These are phyloP conservation scores for Tragelaphus buxtoni DNA, from an alignment of 2,113 vertebrate genomes.

Conservation along the genomic window DNA sequence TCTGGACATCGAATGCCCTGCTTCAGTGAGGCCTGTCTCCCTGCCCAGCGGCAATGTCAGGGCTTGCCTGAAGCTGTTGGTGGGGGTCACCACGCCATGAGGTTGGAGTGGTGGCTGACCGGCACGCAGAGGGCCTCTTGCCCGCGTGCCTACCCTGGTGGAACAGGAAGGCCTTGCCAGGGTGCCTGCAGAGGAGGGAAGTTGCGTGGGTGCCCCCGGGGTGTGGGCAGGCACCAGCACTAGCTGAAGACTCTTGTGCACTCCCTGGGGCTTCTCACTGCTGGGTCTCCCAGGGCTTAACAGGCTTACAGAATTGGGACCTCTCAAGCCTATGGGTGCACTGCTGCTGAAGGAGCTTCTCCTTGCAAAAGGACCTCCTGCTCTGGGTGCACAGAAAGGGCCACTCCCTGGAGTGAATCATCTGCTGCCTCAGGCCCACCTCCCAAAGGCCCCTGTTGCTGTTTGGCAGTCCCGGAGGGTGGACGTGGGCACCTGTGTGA, in stretches of 20 bases:
- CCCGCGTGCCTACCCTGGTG: neutral
- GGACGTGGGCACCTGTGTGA: neutral
- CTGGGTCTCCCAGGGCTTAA: slow-evolving; percentile 81
- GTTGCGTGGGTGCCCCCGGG: slow-evolving; percentile 18
- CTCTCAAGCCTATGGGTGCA: neutral
- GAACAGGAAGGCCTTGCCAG: neutral
- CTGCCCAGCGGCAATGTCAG: neutral
- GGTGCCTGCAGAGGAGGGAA: neutral
- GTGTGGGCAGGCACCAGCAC: slow-evolving; percentile 13
- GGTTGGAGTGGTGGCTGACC: neutral
- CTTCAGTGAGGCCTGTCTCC: neutral
- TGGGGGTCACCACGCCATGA: neutral
- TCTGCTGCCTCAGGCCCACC: neutral
- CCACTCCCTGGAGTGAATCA: neutral
- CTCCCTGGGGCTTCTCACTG: neutral
- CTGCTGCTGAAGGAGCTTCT: neutral
- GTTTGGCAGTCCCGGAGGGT: neutral
- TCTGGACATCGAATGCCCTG: neutral
- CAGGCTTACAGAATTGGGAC: neutral
- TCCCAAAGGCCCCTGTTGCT: neutral
- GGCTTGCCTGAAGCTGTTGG: neutral
- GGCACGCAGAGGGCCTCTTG: neutral
- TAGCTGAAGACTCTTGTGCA: slow-evolving; percentile 77
- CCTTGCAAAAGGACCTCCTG: neutral
- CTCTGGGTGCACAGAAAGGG: neutral